phyloP scores from a whole-genome alignment of 1,140 invertebrate species.

The Meloidogyne exigua region DNA sequence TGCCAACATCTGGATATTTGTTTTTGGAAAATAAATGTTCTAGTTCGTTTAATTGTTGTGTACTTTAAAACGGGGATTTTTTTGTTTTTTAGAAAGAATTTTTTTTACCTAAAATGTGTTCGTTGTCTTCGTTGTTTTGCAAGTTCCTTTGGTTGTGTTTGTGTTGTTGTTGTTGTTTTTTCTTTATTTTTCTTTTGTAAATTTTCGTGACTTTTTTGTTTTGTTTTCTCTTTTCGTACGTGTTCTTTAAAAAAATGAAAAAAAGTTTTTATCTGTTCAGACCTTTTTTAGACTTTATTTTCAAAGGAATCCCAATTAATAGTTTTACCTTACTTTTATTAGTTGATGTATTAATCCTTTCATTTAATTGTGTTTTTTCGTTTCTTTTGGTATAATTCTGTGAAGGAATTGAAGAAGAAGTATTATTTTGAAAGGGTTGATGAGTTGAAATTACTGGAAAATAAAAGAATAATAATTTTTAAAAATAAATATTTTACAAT shows the following conservation, averaged over 20 bases:
- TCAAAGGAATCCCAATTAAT: too few relatives aligned
- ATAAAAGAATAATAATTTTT: too few relatives aligned
- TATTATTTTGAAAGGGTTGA: not conserved
- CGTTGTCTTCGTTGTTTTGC: conserved; percentile 8
- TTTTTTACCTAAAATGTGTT: conserved; percentile 17
- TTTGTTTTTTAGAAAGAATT: not conserved
- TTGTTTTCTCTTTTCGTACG: too few relatives aligned
- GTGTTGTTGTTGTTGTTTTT: not conserved
- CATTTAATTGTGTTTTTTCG: not conserved
- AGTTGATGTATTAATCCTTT: too few relatives aligned
- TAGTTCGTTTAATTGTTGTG: conserved; percentile 20
- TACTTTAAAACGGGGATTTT: not conserved
- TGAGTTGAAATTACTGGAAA: not conserved
- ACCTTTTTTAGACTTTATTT: too few relatives aligned
- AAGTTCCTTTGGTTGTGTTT: not conserved
- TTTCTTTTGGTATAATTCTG: not conserved
- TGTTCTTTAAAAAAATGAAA: too few relatives aligned
- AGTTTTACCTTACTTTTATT: too few relatives aligned
- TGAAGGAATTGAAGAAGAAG: not conserved
- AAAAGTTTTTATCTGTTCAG: too few relatives aligned
- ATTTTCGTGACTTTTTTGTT: not conserved
- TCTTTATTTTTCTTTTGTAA: not conserved
- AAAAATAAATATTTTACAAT: not conserved
- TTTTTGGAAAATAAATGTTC: conserved; percentile 18
- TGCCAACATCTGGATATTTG: conserved; percentile 26